Evolutionary conservation across 2,888 invertebrate species (phyloP).

Genomic region (Polymixis lichenea): DNA sequence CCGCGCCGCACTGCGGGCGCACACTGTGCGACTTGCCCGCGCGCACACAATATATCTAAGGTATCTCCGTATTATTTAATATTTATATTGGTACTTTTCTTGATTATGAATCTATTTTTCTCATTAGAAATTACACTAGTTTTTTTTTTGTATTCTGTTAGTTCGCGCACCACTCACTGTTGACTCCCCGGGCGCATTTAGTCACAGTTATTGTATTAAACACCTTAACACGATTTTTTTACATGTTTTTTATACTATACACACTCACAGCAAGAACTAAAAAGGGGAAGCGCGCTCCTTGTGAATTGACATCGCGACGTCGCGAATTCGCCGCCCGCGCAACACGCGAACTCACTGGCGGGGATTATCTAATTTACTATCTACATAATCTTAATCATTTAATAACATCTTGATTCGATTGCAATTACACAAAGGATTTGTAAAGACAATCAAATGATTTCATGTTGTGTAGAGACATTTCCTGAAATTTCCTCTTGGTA

Average conservation of each 20-base stretch:
- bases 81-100: constrained; percentile 93
- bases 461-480: constrained; percentile 65
- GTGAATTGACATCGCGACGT: constrained; percentile 85
- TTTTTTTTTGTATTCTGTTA: constrained; percentile 78
- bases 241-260: constrained; percentile 69
- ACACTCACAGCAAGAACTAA: constrained; percentile 84
- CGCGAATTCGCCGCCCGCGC: constrained; percentile 77
- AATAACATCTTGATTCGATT: constrained; percentile 43
- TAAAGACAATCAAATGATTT: constrained; percentile 22
- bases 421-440: constrained; percentile 27
- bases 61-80: constrained; percentile 88
- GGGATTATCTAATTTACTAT: constrained; percentile 60
- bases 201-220: constrained; percentile 86
- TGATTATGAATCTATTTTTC: constrained; percentile 91
- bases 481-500: constrained; percentile 68
- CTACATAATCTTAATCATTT: constrained; percentile 58
- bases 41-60: constrained; percentile 79
- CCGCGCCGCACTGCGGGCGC: constrained; percentile 58
- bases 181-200: constrained; percentile 84
- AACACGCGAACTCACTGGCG: constrained; percentile 56
- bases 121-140: constrained; percentile 91
- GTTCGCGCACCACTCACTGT: constrained; percentile 83
- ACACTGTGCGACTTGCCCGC: constrained; percentile 72
- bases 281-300: constrained; percentile 83
- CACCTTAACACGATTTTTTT: constrained; percentile 86